Percentiles rank a stretch among this genome's conserved stretches.
phyloP scores from a whole-genome alignment of 2,888 invertebrate genomes.

The Thyatira batis region DNA sequence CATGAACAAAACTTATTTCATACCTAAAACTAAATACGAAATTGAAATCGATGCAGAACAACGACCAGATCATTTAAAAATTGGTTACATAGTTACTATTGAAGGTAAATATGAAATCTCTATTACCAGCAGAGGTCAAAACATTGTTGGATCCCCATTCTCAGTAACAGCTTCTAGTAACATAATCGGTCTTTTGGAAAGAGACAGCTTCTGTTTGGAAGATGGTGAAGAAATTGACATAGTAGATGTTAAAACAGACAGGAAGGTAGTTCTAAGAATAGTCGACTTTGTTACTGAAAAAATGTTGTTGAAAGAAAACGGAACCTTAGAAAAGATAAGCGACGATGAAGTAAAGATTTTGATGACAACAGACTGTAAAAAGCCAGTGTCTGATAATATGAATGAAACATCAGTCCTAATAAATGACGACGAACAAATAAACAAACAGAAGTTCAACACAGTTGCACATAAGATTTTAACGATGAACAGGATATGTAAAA shows the following conservation, averaged over 20 bases:
- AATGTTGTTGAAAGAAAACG: constrained; percentile 80
- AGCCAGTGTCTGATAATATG: constrained; percentile 21
- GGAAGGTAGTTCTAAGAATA: constrained; percentile 76
- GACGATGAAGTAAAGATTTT: constrained; percentile 69
- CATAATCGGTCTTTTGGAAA: constrained; percentile 59
- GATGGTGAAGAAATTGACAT: constrained; percentile 77
- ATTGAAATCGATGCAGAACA: constrained; percentile 77
- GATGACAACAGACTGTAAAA: constrained; percentile 49
- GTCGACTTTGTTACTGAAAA: constrained; percentile 82
- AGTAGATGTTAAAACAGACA: constrained; percentile 67
- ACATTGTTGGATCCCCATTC: constrained; percentile 84
- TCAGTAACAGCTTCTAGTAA: constrained; percentile 70
- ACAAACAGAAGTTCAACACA: constrained; percentile 47
- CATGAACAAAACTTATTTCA: constrained; percentile 73
- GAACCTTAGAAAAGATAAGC: constrained; percentile 70
- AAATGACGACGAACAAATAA: constrained; percentile 21
- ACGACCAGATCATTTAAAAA: constrained; percentile 74
- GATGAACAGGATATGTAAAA: constrained; percentile 63
- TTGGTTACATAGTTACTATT: constrained; percentile 74
- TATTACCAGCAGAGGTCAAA: constrained; percentile 79
- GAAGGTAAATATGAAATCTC: constrained; percentile 82
- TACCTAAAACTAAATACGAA: constrained; percentile 75
- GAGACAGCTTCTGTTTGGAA: constrained; percentile 66
- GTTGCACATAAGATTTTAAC: constrained; percentile 54
- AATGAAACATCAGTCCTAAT: constrained; percentile 13